Percentiles rank a stretch among this genome's conserved stretches.
phyloP scores from a whole-genome alignment of 2,888 invertebrate species.

The Antheraea yamamai region DNA sequence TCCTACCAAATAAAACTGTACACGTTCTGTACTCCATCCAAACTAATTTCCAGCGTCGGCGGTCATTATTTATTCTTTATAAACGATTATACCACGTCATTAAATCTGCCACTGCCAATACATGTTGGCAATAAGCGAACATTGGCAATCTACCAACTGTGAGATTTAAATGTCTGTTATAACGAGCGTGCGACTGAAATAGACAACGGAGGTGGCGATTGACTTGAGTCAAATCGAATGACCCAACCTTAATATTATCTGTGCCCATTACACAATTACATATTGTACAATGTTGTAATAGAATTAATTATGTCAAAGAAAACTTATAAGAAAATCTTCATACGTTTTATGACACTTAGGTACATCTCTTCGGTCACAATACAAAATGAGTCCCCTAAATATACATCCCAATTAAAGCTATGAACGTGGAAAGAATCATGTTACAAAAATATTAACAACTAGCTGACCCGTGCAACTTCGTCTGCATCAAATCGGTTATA shows the following conservation, averaged over 20 bases:
- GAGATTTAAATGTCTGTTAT: constrained; percentile 25
- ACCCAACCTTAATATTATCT: neutral
- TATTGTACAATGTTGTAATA: neutral
- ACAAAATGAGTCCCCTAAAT: no score
- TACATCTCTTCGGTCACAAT: no score
- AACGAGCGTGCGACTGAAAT: constrained; percentile 17
- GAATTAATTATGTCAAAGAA: neutral
- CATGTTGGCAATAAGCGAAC: constrained; percentile 22
- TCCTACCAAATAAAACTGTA: neutral
- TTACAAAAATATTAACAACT: neutral
- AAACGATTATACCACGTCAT: constrained; percentile 13
- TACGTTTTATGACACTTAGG: neutral
- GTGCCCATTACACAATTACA: neutral
- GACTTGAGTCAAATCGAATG: constrained; percentile 17
- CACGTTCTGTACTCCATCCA: neutral
- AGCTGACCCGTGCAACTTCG: no score
- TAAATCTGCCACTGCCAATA: constrained; percentile 23
- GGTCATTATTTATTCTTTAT: constrained; percentile 3
- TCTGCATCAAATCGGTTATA: no score
- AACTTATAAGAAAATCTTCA: neutral
- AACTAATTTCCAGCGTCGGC: neutral
- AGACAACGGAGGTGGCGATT: constrained; percentile 15
- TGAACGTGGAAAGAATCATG: no score
- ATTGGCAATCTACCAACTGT: constrained; percentile 25
- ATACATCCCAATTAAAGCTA: no score